Conservation (phyloP, 1,140 invertebrate genomes). For the Cherax destructor region DNA sequence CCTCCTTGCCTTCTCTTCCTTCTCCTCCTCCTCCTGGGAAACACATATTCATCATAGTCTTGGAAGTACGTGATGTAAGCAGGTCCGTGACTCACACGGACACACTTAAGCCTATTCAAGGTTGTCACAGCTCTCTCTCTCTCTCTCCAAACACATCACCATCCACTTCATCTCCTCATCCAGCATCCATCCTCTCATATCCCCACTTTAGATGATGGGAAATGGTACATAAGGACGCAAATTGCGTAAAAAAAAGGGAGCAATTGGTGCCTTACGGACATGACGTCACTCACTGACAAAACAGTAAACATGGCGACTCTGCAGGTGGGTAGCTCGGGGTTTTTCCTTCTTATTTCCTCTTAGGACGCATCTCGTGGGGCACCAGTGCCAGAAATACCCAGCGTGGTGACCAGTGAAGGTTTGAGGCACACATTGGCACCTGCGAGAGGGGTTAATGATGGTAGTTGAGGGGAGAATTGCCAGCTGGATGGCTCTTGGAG, state of each 20-base stretch:
- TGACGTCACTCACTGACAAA: constrained; percentile 59
- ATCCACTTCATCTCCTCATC: background rate
- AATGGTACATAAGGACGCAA: too few relatives aligned
- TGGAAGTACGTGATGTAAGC: too few relatives aligned
- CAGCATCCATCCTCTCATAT: too few relatives aligned
- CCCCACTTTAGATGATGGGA: too few relatives aligned
- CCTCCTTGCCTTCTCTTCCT: too few relatives aligned
- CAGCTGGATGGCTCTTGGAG: too few relatives aligned
- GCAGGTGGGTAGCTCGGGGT: constrained; percentile 50
- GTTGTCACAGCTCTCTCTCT: background rate
- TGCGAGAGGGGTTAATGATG: background rate
- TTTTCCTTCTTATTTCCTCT: background rate
- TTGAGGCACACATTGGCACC: background rate
- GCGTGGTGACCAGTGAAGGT: background rate
- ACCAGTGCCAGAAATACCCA: background rate
- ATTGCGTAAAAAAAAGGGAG: too few relatives aligned
- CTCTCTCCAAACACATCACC: background rate
- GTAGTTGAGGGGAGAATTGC: background rate
- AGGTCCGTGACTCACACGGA: too few relatives aligned
- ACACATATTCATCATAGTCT: too few relatives aligned
- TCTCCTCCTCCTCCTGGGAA: too few relatives aligned
- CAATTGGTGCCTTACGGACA: background rate
- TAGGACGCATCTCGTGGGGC: background rate
- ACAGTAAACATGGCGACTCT: constrained; percentile 63
- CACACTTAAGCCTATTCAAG: too few relatives aligned